Base-by-base conservation (phyloP, 2,888 invertebrate genomes). In the Drymonia ruficornis region DNA sequence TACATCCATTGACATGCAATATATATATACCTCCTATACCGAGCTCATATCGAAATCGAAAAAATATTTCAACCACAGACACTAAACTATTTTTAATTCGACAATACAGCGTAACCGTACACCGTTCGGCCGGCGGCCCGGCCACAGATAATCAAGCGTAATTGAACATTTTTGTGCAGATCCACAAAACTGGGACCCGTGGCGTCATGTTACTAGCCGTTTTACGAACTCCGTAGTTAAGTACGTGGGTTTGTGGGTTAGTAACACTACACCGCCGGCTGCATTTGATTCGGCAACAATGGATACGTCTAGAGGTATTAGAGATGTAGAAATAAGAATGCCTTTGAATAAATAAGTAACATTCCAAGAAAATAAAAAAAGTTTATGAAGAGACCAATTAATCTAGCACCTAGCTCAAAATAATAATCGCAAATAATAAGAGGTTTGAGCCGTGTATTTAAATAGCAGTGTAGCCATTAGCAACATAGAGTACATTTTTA, bases 131-230 rank as follows among this genome's bases (percentile, higher is more conserved):
- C 45, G n/a, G 28, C 45, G n/a, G 28, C 28, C 28, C 19, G 43
- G 28, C 47, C 47, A 47, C 47, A 34, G 47, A 47, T 47, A 47
- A 47, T 47, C 47, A 34, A 47, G 8, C 29, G 47, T 47, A 47
- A 47, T 47, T 47, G 47, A 47, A 47, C 47, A 47, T 47, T 47
- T 47, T 18, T 18, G 47, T 47, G 16, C 18, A 15, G 16, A 34
- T 44, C 9, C 47, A 47, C 47, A 16, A 18, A 34, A 47, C 34
- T 1, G n/a, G 46, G 46, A 4, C 18, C 19, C 43, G 15, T 15
- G 46, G 12, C n/a, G 29, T 46, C 46, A 19, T 46, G 9, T 46
- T 46, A 29, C 46, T 2, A 36, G 36, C 36, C 36, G 36, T 36
- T 36, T 36, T 36, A n/a, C 36, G 16, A 4, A n/a, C 11, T n/a